phyloP scores from a whole-genome alignment of 2,113 vertebrate genomes.

The Xyliphius kryptos region DNA sequence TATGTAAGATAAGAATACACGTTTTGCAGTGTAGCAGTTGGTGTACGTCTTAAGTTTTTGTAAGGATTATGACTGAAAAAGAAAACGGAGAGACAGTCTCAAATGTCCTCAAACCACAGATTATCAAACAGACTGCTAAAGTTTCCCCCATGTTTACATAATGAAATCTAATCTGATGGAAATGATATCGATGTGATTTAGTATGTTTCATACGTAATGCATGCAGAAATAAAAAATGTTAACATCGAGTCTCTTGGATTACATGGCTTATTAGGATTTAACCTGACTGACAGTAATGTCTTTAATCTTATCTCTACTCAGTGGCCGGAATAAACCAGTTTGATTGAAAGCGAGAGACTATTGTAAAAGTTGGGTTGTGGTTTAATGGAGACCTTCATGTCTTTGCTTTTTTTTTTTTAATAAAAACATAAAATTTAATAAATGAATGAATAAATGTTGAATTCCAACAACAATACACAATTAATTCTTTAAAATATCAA shows the following conservation, averaged over 20 bases:
- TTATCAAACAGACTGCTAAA: not conserved
- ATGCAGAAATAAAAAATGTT: constrained; percentile 8
- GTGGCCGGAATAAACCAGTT: constrained; percentile 11
- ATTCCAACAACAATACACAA: too few relatives aligned
- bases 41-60: too few relatives aligned
- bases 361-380: not conserved
- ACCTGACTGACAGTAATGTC: constrained; percentile 13
- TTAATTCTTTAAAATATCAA: too few relatives aligned
- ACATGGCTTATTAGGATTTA: constrained; percentile 20
- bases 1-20: too few relatives aligned
- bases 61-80: too few relatives aligned
- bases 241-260: constrained; percentile 11
- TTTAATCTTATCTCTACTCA: constrained; percentile 33
- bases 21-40: too few relatives aligned
- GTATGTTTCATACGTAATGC: not conserved
- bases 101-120: not conserved
- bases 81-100: too few relatives aligned
- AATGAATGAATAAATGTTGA: too few relatives aligned
- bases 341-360: not conserved
- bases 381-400: not conserved
- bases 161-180: not conserved
- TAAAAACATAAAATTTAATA: too few relatives aligned
- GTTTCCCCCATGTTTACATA: not conserved
- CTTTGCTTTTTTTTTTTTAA: not conserved
- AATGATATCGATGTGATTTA: constrained; percentile 1